Evolutionary conservation across 2,113 vertebrate species (phyloP), one percentile per base, ranked within the genome.

Genomic region (Hippocampus comes): DNA sequence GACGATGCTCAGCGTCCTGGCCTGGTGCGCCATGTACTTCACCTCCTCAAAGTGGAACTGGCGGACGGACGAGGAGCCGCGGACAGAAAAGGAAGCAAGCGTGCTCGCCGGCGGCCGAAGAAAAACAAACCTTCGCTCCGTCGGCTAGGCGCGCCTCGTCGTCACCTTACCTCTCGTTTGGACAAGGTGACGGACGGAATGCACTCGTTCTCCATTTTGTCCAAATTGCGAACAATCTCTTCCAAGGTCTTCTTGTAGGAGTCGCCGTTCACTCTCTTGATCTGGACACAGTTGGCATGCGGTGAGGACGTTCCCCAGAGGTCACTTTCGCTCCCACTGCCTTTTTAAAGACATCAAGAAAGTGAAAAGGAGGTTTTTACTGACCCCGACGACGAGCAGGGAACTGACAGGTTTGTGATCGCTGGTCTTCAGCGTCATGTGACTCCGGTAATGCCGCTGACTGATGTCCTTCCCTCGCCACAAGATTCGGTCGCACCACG

Each of bases 351-450:
- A 34, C 4, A 0, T 25, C 25, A 25, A 25, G 25, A 25, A 25
- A 25, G 25, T 25, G 25, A 25, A 25, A 25, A 25, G 25, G 25
- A 25, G 25, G 25, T 25, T 25, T 25, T 25, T 25, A 25, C 25
- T 25, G 34, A 99, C 97, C 94, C 94, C 95, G 0, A 95, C 87
- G 23, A 92, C 81, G 69, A 99, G 94, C 73, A 94, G 41, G 0
- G 96, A 96, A 83, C 96, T 98, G 79, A 99, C 97, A 21, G 97
- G 97, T 88, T 99, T 99, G 86, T 99, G 97, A 83, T 99, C 97
- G 46, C 97, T 99, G 85, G 92, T 96, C 89, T 92, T 96, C 84
- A 99, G 78, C 74, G 86, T 83, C 96, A 97, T 96, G 80, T 98
- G 95, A 93, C 95, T 97, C 78, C 92, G 89, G 73, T 99, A 99